phyloP scores from a whole-genome alignment of 2,113 vertebrate genomes.

The Morone saxatilis region DNA sequence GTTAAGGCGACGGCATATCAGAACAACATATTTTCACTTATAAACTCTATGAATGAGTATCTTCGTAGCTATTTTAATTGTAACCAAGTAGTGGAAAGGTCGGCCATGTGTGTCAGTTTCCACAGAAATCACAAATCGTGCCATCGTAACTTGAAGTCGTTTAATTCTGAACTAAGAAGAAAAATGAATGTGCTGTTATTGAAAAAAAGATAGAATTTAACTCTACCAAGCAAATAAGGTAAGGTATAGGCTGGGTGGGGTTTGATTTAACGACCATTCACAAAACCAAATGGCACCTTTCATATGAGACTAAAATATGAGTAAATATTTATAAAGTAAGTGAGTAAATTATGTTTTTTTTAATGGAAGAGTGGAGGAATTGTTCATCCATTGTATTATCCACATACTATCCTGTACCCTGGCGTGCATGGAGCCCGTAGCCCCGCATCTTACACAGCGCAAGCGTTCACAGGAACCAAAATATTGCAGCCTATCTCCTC shows the following conservation, averaged over 20 bases:
- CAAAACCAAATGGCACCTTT: not conserved
- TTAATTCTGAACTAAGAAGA: too few species aligned
- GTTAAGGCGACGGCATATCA: not conserved
- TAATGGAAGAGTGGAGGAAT: not conserved
- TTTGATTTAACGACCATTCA: not conserved
- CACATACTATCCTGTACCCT: not conserved
- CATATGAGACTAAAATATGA: not conserved
- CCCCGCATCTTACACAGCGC: not conserved
- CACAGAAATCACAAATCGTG: not conserved
- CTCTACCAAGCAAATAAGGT: not conserved
- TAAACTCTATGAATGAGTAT: not conserved
- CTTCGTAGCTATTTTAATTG: rapidly evolving
- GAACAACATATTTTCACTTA: rapidly evolving
- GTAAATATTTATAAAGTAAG: not conserved
- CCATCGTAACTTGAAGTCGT: not conserved
- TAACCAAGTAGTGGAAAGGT: not conserved
- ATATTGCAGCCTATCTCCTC: conserved; percentile 77
- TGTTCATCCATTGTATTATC: not conserved
- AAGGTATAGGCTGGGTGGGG: not conserved
- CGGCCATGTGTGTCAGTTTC: not conserved
- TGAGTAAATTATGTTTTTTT: not conserved
- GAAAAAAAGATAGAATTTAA: not conserved
- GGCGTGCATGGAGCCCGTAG: not conserved
- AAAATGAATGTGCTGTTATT: not conserved
- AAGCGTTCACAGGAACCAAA: conserved; percentile 77